Evolutionary conservation across 2,888 invertebrate species (phyloP), one percentile per base, ranked within the genome.

Genomic region (Mesochorus sp.): DNA sequence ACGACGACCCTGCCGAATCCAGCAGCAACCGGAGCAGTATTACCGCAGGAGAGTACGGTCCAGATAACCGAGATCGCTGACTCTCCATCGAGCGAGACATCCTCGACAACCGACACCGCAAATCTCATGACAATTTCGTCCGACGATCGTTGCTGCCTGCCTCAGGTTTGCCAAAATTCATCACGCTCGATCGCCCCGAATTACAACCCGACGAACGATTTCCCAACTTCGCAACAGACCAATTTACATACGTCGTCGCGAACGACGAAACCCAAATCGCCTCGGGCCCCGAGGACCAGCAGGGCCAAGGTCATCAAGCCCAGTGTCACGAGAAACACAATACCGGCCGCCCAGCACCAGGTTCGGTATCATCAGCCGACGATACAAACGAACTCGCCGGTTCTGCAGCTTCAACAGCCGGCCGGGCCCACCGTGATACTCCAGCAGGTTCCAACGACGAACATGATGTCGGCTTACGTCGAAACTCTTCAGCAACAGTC

Each of bases 401-500:
- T 94, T 1, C 92, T 94, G 80, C 94, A 93, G 80, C 85, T 93
- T 68, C 94, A 93, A 88, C 93, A 93, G 53, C 78, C 87, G 0
- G 92, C 92, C 1, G 93, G 93, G 81, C 95, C 95, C 0, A 94
- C 94, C 0, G 94, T 95, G 17, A 94, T 95, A 81, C 92, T 95
- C 0, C 95, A 95, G 86, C 95, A 95, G 85, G 92, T 94, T 6
- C 91, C 94, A 1, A 90, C 91, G 3, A 93, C 94, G 70, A 93
- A 93, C 67, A 92, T 94, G 39, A 92, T 94, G 92, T 94, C 94
- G 1, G 87, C 91, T 0, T 95, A 95, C 89, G 94, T 95, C 1
- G 95, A 95, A 86, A 93, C 94, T 0, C 92, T 95, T 81, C 95
- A 95, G 59, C 95, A 95, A 84, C 94, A 94, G 82, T 93, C 94